phyloP scores from a whole-genome alignment of 1,140 invertebrate genomes.

The Littorina saxatilis region DNA sequence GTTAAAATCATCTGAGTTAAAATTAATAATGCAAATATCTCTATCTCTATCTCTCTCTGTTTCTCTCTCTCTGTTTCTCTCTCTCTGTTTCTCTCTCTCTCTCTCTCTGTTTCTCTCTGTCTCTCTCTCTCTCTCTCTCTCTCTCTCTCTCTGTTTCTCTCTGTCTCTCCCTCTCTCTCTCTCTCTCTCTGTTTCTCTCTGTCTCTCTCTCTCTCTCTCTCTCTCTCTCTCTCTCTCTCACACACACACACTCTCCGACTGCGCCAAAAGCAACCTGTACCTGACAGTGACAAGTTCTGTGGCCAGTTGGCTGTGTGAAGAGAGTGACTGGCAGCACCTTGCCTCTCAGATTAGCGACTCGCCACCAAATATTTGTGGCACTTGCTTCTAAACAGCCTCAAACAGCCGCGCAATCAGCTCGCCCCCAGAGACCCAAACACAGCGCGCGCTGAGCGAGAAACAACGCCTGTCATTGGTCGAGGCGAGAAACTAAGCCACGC shows the following conservation, averaged over 20 bases:
- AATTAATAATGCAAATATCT: no score
- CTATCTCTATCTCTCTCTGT: no score
- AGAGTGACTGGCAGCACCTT: constrained; percentile 22
- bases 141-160: no score
- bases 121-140: neutral
- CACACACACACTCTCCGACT: neutral
- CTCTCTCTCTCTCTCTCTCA: constrained; percentile 17
- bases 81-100: no score
- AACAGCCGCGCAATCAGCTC: constrained; percentile 31
- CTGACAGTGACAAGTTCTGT: neutral
- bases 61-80: no score
- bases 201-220: constrained; percentile 19
- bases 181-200: no score
- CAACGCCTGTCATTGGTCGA: neutral
- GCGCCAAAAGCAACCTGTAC: neutral
- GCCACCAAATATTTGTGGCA: constrained; percentile 43
- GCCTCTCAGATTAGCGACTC: constrained; percentile 39
- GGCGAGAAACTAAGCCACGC: neutral
- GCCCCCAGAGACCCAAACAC: neutral
- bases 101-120: no score
- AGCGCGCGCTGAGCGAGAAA: no score
- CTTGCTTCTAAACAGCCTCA: constrained; percentile 36
- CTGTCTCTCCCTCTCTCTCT: no score
- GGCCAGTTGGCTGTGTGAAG: neutral
- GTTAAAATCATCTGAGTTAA: neutral